Base-by-base conservation (phyloP, 2,888 invertebrate genomes). In the Apamea monoglypha region DNA sequence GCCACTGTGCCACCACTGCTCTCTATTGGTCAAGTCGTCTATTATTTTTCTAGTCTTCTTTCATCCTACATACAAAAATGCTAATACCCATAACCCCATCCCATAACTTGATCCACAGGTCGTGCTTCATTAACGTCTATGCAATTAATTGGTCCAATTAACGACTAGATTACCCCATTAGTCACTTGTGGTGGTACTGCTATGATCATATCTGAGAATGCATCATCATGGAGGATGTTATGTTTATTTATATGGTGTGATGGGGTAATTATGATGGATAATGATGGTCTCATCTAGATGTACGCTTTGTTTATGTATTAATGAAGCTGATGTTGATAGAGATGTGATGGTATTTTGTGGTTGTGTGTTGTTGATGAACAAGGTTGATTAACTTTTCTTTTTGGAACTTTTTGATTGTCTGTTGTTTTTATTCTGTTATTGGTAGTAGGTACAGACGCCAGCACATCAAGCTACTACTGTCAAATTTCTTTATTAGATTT, bases 141-240 rank as follows among this genome's bases (percentile, higher is more conserved):
- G 83, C 76, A 86, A 87, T 86, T 89, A 89, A 91, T 91, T 88
- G 88, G 78, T 72, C 74, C 89, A 91, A 91, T 91, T 90, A 90
- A 83, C 84, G 70, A 53, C 74, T 87, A 85, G 83, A 88, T 85
- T 86, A 87, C 83, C 71, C 44, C 71, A 82, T 87, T 81, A 82
- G 70, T 84, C 85, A 87, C 66, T 78, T 29, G 68, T 32, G 50
- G 29, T 47, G 12, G 47, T 25, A 66, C 25, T 29, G 29, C 29
- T 21, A 50, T 67, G 36, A 77, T 81, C 80, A 81, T 79, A 85
- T 78, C 67, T 73, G 75, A 53, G 82, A 87, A 82, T 82, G 67
- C 59, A 59, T 66, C n/a, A 74, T 75, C 59, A 61, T 67, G 12
- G 66, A 63, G 47, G 32, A 25, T 53, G 40, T 72, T 72, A 25